phyloP scores from a whole-genome alignment of 2,113 vertebrate genomes.

The Galbula dea region DNA sequence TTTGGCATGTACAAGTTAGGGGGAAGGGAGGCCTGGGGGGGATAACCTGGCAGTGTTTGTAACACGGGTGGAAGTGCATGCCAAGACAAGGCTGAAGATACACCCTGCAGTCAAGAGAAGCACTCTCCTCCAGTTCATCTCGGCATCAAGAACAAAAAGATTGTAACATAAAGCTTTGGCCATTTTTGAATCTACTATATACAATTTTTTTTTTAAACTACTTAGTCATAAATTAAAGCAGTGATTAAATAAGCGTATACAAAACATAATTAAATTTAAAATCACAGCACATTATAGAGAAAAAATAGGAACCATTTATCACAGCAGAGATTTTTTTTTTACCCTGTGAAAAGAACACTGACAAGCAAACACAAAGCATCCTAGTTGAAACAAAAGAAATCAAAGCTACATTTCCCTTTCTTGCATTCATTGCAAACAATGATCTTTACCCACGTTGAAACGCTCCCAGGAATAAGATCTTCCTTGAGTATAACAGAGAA shows the following conservation, averaged over 20 bases:
- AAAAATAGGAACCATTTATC: conserved; percentile 88
- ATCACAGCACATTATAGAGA: conserved; percentile 90
- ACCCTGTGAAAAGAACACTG: conserved; percentile 96
- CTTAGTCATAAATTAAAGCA: conserved; percentile 94
- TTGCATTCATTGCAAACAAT: conserved; percentile 71
- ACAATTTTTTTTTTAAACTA: conserved; percentile 85
- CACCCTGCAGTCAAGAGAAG: conserved; percentile 78
- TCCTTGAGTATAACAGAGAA: conserved; percentile 82
- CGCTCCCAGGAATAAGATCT: conserved; percentile 76
- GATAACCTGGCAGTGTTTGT: conserved; percentile 89
- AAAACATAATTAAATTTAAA: conserved; percentile 91
- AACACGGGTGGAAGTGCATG: conserved; percentile 85
- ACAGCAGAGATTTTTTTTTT: conserved; percentile 91
- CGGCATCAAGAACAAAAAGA: conserved; percentile 82
- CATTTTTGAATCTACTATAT: conserved; percentile 89
- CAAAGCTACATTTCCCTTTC: conserved; percentile 75
- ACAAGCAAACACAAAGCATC: conserved; percentile 80
- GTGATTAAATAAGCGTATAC: conserved; percentile 86
- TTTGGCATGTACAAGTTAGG: conserved; percentile 81
- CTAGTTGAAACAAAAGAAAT: conserved; percentile 77
- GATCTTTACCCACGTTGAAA: conserved; percentile 81
- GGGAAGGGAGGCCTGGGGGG: conserved; percentile 37
- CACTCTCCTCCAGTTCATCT: conserved; percentile 79
- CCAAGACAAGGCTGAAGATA: conserved; percentile 82
- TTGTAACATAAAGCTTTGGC: conserved; percentile 87